phyloP scores from a whole-genome alignment of 2,888 invertebrate species.

The Eristalinus sepulchralis region DNA sequence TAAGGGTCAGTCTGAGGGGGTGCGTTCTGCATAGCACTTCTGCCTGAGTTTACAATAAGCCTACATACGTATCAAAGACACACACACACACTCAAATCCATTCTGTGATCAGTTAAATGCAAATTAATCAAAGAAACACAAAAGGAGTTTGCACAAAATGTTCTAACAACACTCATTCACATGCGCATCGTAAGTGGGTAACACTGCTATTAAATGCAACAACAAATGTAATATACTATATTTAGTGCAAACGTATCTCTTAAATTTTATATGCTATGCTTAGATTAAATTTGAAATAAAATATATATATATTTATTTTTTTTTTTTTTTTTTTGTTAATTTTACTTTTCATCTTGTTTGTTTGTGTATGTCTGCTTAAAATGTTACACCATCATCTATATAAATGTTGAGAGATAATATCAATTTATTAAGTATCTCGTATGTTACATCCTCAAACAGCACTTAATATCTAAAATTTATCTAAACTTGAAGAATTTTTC shows the following conservation, averaged over 20 bases:
- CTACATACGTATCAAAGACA: too few relatives aligned
- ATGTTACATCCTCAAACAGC: conserved; percentile 21
- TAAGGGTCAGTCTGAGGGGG: too few relatives aligned
- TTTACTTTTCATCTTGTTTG: not conserved
- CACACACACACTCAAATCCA: too few relatives aligned
- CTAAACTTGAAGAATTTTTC: conserved; percentile 14
- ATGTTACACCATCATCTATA: conserved; percentile 31
- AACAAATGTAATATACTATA: conserved; percentile 56
- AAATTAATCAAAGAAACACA: not conserved
- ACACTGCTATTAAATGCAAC: conserved; percentile 63
- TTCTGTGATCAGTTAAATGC: too few relatives aligned
- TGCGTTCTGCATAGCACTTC: too few relatives aligned
- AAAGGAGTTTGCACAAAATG: not conserved
- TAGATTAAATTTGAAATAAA: conserved; percentile 52
- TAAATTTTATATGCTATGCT: conserved; percentile 53
- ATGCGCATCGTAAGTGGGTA: conserved; percentile 29
- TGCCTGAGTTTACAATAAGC: too few relatives aligned
- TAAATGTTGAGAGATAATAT: not conserved
- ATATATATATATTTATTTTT: too few relatives aligned
- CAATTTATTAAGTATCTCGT: conserved; percentile 19
- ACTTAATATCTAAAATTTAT: conserved; percentile 3
- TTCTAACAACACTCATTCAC: not conserved
- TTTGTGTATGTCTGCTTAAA: conserved; percentile 26
- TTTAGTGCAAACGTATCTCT: conserved; percentile 57
- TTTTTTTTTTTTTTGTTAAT: not conserved